These are phyloP conservation scores for Rhagoletis pomonella DNA, from an alignment of 1,140 invertebrate species.

Conservation along the genomic window DNA sequence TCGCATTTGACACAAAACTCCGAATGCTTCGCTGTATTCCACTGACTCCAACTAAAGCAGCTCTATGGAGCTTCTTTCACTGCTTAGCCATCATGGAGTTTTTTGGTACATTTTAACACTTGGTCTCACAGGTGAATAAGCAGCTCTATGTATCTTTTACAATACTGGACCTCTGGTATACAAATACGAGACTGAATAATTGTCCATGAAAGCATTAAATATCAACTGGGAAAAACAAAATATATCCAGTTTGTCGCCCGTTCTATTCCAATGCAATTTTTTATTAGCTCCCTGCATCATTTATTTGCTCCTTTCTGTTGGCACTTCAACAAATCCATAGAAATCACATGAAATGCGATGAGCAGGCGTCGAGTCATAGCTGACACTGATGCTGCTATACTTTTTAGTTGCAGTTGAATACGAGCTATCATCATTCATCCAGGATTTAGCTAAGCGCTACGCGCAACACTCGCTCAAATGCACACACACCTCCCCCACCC, in stretches of 20 bases:
- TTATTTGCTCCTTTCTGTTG: slow-evolving; percentile 44
- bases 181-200: no score
- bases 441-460: slow-evolving; percentile 39
- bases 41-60: no score
- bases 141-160: no score
- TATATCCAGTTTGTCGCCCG: neutral
- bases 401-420: slow-evolving; percentile 22
- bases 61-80: no score
- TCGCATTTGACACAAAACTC: no score
- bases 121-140: no score
- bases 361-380: neutral
- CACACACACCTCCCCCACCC: neutral
- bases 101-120: no score
- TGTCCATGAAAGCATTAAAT: no score
- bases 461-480: slow-evolving; percentile 22
- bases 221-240: no score
- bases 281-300: slow-evolving; percentile 29
- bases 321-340: slow-evolving; percentile 17
- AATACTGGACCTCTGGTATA: no score
- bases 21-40: no score
- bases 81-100: no score
- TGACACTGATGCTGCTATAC: neutral
- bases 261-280: neutral
- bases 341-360: slow-evolving; percentile 41
- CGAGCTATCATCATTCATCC: slow-evolving; percentile 47